Base-by-base conservation (phyloP, 2,113 vertebrate genomes). In the Spea bombifrons region DNA sequence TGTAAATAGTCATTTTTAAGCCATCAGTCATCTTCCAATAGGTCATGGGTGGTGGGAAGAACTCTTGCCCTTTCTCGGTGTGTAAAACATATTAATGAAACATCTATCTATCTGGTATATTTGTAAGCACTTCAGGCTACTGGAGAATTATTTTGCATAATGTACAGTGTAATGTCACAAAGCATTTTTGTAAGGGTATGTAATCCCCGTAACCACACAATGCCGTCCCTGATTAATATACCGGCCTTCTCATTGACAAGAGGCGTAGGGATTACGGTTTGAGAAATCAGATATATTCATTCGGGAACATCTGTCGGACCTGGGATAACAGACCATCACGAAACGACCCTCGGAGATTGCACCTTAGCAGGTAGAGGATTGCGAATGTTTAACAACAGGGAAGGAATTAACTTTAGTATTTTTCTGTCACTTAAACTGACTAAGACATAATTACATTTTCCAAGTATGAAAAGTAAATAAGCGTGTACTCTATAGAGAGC, bases 391-490 rank as follows among this genome's bases (percentile, higher is more conserved):
- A 84, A 83, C 75, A 16, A 57, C 63, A 81, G 81, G 83, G 81
- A 85, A 84, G 85, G 81, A 73, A 81, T 50, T 53, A 47, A 66
- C 81, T 75, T 83, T 76, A 66, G 68, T 84, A 83, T 84, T 85
- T 64, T 81, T 84, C 64, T 72, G 71, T 84, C 83, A 87, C 84
- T 76, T 86, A 87, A 86, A 89, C 83, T 85, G 84, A 87, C 84
- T 85, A 75, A 82, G 85, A 83, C 81, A 66, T 86, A 87, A 90
- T 88, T 88, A 84, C 84, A 80, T 86, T 88, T 90, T 82, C 85
- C 84, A 86, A 88, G 85, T 88, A 87, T 83, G 84, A 88, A 88
- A 87, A 82, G 86, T 85, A 88, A 88, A 86, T 86, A 86, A 61
- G 59, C 83, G 85, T 89, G 88, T 87, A 86, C 87, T 89, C 85